Conservation (phyloP, 2,113 vertebrate genomes). For the Thermophis baileyi region DNA sequence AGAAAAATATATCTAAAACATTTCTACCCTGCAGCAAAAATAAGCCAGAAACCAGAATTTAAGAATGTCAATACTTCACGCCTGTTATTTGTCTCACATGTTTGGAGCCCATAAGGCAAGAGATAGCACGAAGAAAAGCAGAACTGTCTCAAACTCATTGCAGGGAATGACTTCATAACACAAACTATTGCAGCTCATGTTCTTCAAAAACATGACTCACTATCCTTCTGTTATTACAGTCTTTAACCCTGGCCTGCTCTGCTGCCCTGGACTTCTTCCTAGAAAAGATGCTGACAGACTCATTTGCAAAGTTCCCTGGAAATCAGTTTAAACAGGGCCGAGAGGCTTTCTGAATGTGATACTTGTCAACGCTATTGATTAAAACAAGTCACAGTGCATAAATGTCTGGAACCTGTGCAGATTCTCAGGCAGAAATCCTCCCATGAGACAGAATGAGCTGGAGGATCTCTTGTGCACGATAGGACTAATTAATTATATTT, state of each 20-base stretch:
- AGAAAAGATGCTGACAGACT: neutral
- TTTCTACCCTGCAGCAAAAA: neutral
- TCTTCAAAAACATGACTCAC: neutral
- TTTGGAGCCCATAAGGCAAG: neutral
- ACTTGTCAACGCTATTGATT: neutral
- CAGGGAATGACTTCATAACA: neutral
- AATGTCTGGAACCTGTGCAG: neutral
- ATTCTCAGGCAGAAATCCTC: neutral
- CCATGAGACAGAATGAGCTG: neutral
- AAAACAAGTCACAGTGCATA: neutral
- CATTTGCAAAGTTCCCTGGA: neutral
- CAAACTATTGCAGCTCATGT: neutral
- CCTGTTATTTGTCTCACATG: neutral
- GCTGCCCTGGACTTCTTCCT: neutral
- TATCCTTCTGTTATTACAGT: neutral
- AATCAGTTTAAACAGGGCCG: neutral
- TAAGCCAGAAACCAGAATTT: neutral
- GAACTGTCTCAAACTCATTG: neutral
- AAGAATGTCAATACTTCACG: neutral
- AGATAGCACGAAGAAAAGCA: neutral
- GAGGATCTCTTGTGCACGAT: neutral
- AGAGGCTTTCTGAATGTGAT: neutral
- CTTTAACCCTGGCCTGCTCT: neutral
- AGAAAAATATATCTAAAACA: neutral
- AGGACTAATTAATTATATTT: neutral